Evolutionary conservation across 2,797 vertebrate species (phyloP), one percentile per base, ranked within the genome.

Genomic region (Hippoglossus hippoglossus): DNA sequence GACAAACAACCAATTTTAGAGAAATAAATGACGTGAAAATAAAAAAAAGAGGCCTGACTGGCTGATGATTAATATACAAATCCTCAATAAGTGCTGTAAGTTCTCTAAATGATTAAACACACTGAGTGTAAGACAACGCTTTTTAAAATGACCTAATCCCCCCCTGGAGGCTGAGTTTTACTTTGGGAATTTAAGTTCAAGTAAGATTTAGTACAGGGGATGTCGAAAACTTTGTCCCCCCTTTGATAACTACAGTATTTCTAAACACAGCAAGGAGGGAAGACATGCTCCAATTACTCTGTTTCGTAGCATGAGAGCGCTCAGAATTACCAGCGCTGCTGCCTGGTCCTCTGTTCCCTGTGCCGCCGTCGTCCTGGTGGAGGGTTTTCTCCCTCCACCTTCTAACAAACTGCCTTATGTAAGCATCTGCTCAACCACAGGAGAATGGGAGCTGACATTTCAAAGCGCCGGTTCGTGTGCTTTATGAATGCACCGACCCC

Each of bases 391-490:
- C 75, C 72, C 73, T 77, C 79, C 49, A 70, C 83, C 63, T 89
- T 92, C 90, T 87, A 89, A 91, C 92, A 90, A 90, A 89, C 86
- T 67, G 85, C 71, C 87, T 91, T 91, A 82, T 91, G 82, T 91
- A 93, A 91, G 91, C 92, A 89, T 90, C 89, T 93, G 92, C 67
- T 87, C 85, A 89, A 87, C 86, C 89, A 87, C 92, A 93, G 75
- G 79, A 80, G 88, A 91, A 92, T 89, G 77, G 81, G 79, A 90
- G 81, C 84, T 93, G 92, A 94, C 91, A 90, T 93, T 93, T 93
- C 89, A 91, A 93, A 93, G 92, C 36, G 44, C 66, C 25, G 39
- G 55, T 67, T 76, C 21, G 56, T 73, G 63, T 76, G 79, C 88
- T 85, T 91, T 78, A 71, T 75, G 73, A 89, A 89, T 77, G 75